Evolutionary conservation across 1,140 invertebrate genomes (phyloP), one percentile per base, ranked within the genome.

Genomic region (Rhopalosiphum padi): DNA sequence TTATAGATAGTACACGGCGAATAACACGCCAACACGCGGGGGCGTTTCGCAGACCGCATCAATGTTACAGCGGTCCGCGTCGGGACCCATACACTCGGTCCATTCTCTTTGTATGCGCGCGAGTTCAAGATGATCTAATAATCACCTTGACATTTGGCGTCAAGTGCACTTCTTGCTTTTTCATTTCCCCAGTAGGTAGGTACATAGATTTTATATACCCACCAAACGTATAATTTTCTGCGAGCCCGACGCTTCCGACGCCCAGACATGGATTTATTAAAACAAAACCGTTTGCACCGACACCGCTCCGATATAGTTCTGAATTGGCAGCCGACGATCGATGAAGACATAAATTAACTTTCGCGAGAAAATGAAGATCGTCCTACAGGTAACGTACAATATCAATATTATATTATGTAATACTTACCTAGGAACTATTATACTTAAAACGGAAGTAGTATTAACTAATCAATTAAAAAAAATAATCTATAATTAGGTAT

Each of bases 61-160:
- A 77, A 77, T 77, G 60, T n/a, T 77, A 77, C 15, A n/a, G 60
- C 60, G 15, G 60, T n/a, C 21, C 22, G 15, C 37, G 53, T 22
- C 60, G n/a, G 60, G 30, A n/a, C 3, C 15, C 18, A 37, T 11
- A 46, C 43, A 11, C 35, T 55, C 11, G 23, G 89, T 37, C 90
- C 90, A 68, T 91, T 91, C 90, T 91, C 90, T 68, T 91, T 46
- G 15, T 77, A 77, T n/a, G n/a, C 30, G 41, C 25, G 53, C 23
- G 55, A 90, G 53, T 60, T 90, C 89, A 15, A 91, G 90, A 91
- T 43, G 90, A 91, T 91, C 25, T 68, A 68, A 43, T 53, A 43
- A 53, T 91, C 25, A 30, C 90, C 90, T 91, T 91, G 90, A 91
- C 90, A 91, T 91, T 91, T 91, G 60, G 55, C 87, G 22, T 53